phyloP scores from a whole-genome alignment of 2,797 vertebrate species.

The Hyperoplus lanceolatus region DNA sequence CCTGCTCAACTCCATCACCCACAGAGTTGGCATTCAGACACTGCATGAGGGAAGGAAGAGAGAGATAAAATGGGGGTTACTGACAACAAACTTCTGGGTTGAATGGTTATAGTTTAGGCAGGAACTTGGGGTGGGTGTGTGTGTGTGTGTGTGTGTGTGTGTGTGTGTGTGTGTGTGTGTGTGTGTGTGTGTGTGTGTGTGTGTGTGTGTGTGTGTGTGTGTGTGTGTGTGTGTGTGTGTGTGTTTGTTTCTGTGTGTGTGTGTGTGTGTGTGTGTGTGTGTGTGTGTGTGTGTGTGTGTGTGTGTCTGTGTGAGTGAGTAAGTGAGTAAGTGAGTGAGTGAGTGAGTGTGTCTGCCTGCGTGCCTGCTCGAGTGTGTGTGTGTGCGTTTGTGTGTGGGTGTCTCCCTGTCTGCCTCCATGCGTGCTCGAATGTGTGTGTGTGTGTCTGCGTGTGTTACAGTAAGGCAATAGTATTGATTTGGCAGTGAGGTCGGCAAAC shows the following conservation, averaged over 20 bases:
- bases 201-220: not conserved
- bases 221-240: not conserved
- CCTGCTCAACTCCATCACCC: conserved; percentile 91
- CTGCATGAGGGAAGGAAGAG: conserved; percentile 68
- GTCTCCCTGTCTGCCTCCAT: too few relatives aligned
- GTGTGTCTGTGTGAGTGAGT: not conserved
- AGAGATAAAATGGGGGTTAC: not conserved
- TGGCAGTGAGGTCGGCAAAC: conserved; percentile 27
- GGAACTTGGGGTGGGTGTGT: not conserved
- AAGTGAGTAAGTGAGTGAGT: too few relatives aligned
- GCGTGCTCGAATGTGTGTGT: not conserved
- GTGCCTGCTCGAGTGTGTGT: not conserved
- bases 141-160: too few relatives aligned
- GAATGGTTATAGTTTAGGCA: not conserved
- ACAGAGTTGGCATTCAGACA: conserved; percentile 89
- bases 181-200: too few relatives aligned
- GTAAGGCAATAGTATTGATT: conserved; percentile 3
- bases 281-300: not conserved
- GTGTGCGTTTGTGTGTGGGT: not conserved
- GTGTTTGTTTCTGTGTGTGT: too few relatives aligned
- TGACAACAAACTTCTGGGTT: not conserved
- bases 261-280: too few relatives aligned
- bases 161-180: too few relatives aligned
- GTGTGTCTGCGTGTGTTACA: not conserved
- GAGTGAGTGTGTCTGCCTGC: not conserved